Evolutionary conservation across 2,797 vertebrate genomes (phyloP), one percentile per base, ranked within the genome.

Genomic region (Rhabdophis nuchalis): DNA sequence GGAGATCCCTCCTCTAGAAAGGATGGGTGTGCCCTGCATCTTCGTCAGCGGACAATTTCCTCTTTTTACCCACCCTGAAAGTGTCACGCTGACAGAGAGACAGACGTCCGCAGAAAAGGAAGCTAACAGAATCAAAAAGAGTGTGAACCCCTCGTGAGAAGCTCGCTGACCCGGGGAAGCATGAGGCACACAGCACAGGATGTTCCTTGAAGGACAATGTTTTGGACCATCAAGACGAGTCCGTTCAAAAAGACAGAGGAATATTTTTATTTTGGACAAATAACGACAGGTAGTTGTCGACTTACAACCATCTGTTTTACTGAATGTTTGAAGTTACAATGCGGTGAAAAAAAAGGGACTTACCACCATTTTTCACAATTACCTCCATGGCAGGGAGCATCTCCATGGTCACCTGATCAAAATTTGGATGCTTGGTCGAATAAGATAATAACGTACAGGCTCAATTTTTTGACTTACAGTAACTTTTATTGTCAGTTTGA

Each of bases 21-120:
- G 20, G 85, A 4, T 61, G 92, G 86, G 89, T 54, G 89, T 54
- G 86, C 86, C 32, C 5, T 12, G 25, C 50, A 9, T 53, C n/a
- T n/a, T n/a, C 89, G n/a, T 93, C 92, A 89, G 23, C 50, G 4
- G n/a, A 54, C n/a, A 0, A 85, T 88, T 88, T 93, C 92, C 92
- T 90, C 61, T n/a, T 41, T 10, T 92, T 93, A 46, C 54, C 54
- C 86, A 87, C 46, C 61, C 18, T 20, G n/a, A 82, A 92, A 90
- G 64, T 36, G 54, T 64, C 36, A 86, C 20, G 41, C 29, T 9
- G 52, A 92, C 77, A 86, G 10, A 85, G 27, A 58, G 13, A 64
- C 46, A 50, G 41, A 29, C 41, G 52, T 89, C 54, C 46, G n/a
- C 20, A 16, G 46, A 60, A 16, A 16, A 41, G 61, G 54, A 57